Evolutionary conservation across 1,140 invertebrate genomes (phyloP), one percentile per base, ranked within the genome.

Genomic region (Formica selysi): DNA sequence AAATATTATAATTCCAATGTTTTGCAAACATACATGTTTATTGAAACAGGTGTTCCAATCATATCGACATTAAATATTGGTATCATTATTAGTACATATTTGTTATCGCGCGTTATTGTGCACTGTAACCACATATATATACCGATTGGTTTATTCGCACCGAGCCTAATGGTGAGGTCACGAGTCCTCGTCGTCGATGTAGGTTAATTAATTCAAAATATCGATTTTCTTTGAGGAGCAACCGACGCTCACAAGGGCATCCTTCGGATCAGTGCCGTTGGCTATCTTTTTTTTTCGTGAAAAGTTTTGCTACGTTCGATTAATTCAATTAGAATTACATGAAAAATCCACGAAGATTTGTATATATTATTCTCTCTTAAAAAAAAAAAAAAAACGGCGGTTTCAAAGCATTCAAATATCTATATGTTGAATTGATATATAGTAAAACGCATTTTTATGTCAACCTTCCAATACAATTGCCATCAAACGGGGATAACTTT

Each of bases 151-250:
- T 71, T 44, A 78, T 65, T 85, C 71, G 16, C 16, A 26, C 5
- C 32, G 61, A 74, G 44, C 29, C 51, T 87, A 76, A 87, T 29
- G 61, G 76, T 57, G 65, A 85, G 64, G 32, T 61, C 38, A 38
- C 85, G 32, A 81, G 65, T 81, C n/a, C 78, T 86, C 54, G 64
- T 0, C 36, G 32, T n/a, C 54, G 57, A 88, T 88, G 79, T 87
- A 87, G 87, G 87, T 88, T 79, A 88, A 88, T 88, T 87, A 83
- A 87, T 87, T 88, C 78, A 68, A 68, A 76, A 57, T 83, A 88
- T 87, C 79, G 87, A 88, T 88, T 88, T 88, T 76, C 36, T 74
- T 61, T 57, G 86, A 54, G 10, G 57, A 48, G 22, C 74, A 62
- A 76, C 64, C 61, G 64, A 76, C 22, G 48, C 29, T 74, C 54